Conservation (phyloP, 1,140 invertebrate species). For the Leptopilina boulardi region DNA sequence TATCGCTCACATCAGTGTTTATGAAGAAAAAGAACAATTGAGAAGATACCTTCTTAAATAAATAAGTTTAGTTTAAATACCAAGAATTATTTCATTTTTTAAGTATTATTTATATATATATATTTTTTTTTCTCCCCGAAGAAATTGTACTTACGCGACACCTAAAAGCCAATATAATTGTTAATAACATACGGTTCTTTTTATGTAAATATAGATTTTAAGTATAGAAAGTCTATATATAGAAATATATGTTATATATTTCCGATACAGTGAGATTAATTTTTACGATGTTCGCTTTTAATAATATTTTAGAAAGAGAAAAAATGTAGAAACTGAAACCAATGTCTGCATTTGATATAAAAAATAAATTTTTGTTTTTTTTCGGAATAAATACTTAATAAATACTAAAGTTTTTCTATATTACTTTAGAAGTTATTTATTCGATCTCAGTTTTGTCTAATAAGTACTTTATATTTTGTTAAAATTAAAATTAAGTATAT, state of each 20-base stretch:
- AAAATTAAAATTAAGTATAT: too few species aligned
- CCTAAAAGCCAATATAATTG: not conserved
- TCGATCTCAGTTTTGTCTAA: too few species aligned
- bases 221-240: slow-evolving; percentile 3
- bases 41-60: not conserved
- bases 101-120: not conserved
- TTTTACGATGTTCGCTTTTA: slow-evolving; percentile 4
- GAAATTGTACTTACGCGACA: not conserved
- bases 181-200: not conserved
- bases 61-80: not conserved
- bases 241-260: not conserved
- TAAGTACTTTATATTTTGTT: too few species aligned
- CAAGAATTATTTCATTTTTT: not conserved
- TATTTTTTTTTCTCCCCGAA: too few species aligned
- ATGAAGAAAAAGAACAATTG: not conserved
- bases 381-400: not conserved
- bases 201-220: slow-evolving; percentile 15
- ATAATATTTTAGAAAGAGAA: not conserved
- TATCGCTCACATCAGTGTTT: not conserved
- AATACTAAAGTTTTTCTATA: too few species aligned
- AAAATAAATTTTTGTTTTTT: not conserved
- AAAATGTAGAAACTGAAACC: not conserved
- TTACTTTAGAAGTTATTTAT: not conserved
- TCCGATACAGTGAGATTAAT: not conserved
- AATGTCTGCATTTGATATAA: not conserved